Percentiles rank a stretch among this genome's conserved stretches.
Evolutionary conservation across 2,888 invertebrate genomes (phyloP).

Genomic region (Dilophus febrilis): DNA sequence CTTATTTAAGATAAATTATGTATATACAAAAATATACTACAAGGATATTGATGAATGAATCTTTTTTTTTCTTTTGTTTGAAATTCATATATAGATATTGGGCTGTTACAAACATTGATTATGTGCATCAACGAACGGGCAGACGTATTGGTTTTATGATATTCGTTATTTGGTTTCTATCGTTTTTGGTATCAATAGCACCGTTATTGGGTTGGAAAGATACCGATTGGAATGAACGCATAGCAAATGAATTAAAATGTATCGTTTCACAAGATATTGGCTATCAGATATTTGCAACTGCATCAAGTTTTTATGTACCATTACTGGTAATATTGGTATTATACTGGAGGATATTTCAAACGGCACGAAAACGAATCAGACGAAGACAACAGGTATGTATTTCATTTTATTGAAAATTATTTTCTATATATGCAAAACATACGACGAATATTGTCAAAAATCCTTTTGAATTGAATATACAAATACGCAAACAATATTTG

Average conservation of each 20-base stretch:
- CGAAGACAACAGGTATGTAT: slow-evolving; percentile 37
- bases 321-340: slow-evolving; percentile 71
- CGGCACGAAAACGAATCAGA: slow-evolving; percentile 72
- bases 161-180: slow-evolving; percentile 64
- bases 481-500: no score
- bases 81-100: slow-evolving; percentile 8
- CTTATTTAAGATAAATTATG: no score
- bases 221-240: slow-evolving; percentile 36
- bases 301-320: slow-evolving; percentile 82
- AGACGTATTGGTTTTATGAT: slow-evolving; percentile 66
- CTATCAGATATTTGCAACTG: slow-evolving; percentile 77
- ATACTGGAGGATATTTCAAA: slow-evolving; percentile 82
- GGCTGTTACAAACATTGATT: slow-evolving; percentile 74
- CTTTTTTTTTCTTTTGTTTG: no score
- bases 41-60: no score
- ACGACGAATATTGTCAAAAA: no score
- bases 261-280: slow-evolving; percentile 72
- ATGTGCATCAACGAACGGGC: slow-evolving; percentile 67
- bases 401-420: no score
- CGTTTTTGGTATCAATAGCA: slow-evolving; percentile 71
- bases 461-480: no score
- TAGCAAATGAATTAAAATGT: slow-evolving; percentile 47
- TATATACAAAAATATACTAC: no score
- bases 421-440: no score
- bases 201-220: slow-evolving; percentile 75